Base-by-base conservation (phyloP, 2,113 vertebrate species). In the Colinus virginianus region DNA sequence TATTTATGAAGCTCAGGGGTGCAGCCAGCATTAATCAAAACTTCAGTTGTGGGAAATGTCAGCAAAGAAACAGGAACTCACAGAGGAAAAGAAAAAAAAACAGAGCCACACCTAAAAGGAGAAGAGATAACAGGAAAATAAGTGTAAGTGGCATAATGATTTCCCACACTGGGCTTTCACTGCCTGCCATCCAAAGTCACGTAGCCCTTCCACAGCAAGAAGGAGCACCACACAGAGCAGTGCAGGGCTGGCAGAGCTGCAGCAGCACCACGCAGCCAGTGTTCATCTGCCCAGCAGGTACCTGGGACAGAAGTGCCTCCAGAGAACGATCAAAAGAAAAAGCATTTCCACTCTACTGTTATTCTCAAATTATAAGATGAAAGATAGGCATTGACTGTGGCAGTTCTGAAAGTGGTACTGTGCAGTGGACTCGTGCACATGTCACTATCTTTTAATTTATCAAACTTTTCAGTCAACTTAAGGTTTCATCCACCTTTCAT, bases 11-110 rank as follows among this genome's bases (percentile, higher is more conserved):
- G 90, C 91, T 91, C 69, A 53, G 71, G 82, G 20, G 66, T 70
- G 78, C 90, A 93, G 92, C 70, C 94, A 48, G 92, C 88, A 87
- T 96, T 94, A 93, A 97, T 97, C 96, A 95, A 87, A 93, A 87
- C 72, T 87, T 80, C 83, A 76, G 78, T 77, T 83, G 90, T 89
- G 91, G 94, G 95, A 95, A 96, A 94, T 45, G 91, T 69, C 92
- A 90, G 93, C 77, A 78, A 87, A 87, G 89, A 90, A 94, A 79
- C 64, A 80, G 93, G 88, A 94, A 89, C 92, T 83, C 68, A 4
- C 32, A 84, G 53, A 61, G 81, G 81, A 93, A 87, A 74, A 25
- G 11, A 14, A 18, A 48, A 26, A 51, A 51, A 30, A 21, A 34
- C 11, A 20, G 49, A 87, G 55, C 38, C 91, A 68, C 88, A 94